Evolutionary conservation across 2,888 invertebrate species (phyloP), one percentile per base, ranked within the genome.

Genomic region (Drosophila helvetica): DNA sequence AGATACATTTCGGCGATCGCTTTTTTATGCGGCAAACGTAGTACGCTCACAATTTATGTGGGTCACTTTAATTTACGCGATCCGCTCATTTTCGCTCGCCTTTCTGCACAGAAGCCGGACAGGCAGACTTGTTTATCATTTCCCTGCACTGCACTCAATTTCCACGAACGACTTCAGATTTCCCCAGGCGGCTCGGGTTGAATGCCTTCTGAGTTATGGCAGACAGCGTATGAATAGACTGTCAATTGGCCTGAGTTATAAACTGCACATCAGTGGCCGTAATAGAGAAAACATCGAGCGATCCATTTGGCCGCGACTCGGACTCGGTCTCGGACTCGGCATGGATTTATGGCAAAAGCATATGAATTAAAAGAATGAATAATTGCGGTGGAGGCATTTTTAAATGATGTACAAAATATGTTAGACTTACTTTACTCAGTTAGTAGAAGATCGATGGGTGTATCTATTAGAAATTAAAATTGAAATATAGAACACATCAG

Each of bases 41-140:
- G 87, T 82, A 75, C 69, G 71, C 75, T 57, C 66, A 50, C 66
- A 76, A 79, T 82, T 84, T 88, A 85, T 87, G 85, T 89, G 85
- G 88, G 89, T 88, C 86, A 89, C 77, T 83, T 87, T 83, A 89
- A 83, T 89, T 89, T 86, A 88, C 82, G 87, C 68, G 72, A 59
- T 55, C 66, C 25, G 65, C 68, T 73, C 67, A 73, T 53, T 69
- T 52, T 62, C 54, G 65, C 60, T 55, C 77, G 73, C 73, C 66
- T 82, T 74, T 74, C 74, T 80, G 72, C 60, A 61, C 63, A 54
- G 55, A 30, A 10, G 30, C 10, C 22, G 22, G 22, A 22, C 10
- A 30, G 30, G 10, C 63, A 73, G 78, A 81, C 81, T 80, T 84
- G 77, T 79, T 75, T 77, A 73, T 66, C 65, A 69, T 67, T 66